phyloP scores from a whole-genome alignment of 2,797 vertebrate genomes.

The Channallabes apus region DNA sequence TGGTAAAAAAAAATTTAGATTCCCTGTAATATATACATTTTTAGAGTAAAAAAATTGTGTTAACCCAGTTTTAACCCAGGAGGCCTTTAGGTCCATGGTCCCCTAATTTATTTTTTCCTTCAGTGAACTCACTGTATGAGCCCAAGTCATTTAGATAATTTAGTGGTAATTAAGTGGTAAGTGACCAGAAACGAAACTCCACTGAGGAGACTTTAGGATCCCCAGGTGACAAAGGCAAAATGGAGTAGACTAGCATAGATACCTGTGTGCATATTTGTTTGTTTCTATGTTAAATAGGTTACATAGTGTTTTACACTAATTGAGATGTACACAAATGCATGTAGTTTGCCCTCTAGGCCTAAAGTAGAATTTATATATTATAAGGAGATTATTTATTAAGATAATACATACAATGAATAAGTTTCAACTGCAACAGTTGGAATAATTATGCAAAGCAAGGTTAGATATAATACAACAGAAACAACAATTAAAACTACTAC shows the following conservation, averaged over 20 bases:
- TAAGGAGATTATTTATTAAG: not conserved
- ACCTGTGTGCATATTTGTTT: conserved; percentile 2
- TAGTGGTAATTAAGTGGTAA: not conserved
- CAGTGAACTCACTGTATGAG: not conserved
- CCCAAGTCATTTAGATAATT: not conserved
- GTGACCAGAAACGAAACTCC: conserved; percentile 4
- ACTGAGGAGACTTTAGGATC: conserved; percentile 28
- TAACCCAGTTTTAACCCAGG: not conserved
- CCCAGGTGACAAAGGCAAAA: conserved; percentile 40
- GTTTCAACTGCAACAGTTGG: not conserved
- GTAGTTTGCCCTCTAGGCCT: not conserved
- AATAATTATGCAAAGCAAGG: not conserved
- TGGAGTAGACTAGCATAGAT: not conserved
- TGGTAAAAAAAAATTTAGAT: not conserved
- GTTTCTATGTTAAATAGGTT: not conserved
- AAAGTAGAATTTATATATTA: not conserved
- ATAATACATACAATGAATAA: not conserved
- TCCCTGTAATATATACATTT: not conserved
- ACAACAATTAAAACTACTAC: not conserved
- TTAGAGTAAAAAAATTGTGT: not conserved
- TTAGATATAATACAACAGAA: not conserved
- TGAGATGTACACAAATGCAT: not conserved
- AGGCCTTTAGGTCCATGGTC: not conserved
- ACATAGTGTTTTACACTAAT: not conserved
- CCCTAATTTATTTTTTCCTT: not conserved